A percentile compares a stretch with the other conserved stretches of the same genome.
Evolutionary conservation across 2,888 invertebrate species (phyloP).

Genomic region (Omphaloscelis lunosa): DNA sequence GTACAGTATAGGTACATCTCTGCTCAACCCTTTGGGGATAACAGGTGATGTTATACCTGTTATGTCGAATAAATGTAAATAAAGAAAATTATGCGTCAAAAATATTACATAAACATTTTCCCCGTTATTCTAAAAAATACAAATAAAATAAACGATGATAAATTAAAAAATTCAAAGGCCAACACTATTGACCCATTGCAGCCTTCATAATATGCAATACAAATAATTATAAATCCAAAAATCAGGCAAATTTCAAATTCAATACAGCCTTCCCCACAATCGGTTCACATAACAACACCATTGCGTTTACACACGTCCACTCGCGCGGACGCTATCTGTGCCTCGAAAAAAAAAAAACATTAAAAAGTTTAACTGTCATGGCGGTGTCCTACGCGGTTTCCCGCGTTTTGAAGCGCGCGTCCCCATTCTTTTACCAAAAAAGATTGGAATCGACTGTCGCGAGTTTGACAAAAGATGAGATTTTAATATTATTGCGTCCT

Average conservation of each 20-base stretch:
- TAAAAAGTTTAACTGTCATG: slow-evolving; percentile 71
- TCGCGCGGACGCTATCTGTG: slow-evolving; percentile 51
- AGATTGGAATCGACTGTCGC: slow-evolving; percentile 86
- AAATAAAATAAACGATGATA: slow-evolving; percentile 19
- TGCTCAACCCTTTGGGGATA: not conserved
- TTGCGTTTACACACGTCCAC: slow-evolving; percentile 61
- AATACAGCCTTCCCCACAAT: slow-evolving; percentile 27
- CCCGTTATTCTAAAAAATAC: not conserved
- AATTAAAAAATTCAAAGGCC: slow-evolving; percentile 12
- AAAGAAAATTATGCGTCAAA: no score
- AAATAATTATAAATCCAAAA: slow-evolving; percentile 15
- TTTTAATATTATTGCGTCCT: slow-evolving; percentile 83
- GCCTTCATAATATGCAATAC: slow-evolving; percentile 12
- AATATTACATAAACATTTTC: not conserved
- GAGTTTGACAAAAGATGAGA: slow-evolving; percentile 87
- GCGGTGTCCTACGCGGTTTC: slow-evolving; percentile 81
- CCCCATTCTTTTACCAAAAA: slow-evolving; percentile 84
- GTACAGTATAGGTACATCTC: not conserved
- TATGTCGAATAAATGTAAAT: not conserved
- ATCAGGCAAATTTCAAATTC: slow-evolving; percentile 56
- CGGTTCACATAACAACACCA: slow-evolving; percentile 63
- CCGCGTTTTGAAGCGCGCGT: slow-evolving; percentile 82
- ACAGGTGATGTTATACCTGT: not conserved
- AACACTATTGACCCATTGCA: not conserved
- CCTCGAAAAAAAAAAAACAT: slow-evolving; percentile 57